Conservation (phyloP, 2,797 vertebrate genomes). For the Menidia menidia region DNA sequence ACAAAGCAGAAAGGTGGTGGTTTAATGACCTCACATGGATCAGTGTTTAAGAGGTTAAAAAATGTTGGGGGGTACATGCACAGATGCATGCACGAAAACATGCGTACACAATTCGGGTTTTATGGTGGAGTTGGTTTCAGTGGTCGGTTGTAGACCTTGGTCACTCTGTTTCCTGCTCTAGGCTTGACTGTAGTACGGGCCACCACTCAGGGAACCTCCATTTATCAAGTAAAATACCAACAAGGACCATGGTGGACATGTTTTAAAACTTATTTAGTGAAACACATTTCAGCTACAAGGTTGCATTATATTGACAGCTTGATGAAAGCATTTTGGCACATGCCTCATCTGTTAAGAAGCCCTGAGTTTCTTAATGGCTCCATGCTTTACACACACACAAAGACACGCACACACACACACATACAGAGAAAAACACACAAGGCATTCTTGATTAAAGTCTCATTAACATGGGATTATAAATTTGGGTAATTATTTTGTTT, state of each 20-base stretch:
- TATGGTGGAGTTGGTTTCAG: constrained; percentile 65
- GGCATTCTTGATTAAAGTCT: constrained; percentile 43
- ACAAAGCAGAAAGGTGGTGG: constrained; percentile 80
- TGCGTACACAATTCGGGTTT: constrained; percentile 53
- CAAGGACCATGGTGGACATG: constrained; percentile 38
- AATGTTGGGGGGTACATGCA: constrained; percentile 58
- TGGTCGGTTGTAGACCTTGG: constrained; percentile 51
- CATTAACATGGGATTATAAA: constrained; percentile 26
- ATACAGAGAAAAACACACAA: constrained; percentile 9
- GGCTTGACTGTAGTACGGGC: constrained; percentile 41
- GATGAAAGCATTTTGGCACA: constrained; percentile 49
- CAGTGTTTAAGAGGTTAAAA: constrained; percentile 75
- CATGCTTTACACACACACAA: constrained; percentile 28
- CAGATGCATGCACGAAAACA: constrained; percentile 20
- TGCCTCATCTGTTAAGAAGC: constrained; percentile 44
- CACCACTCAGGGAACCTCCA: constrained; percentile 37
- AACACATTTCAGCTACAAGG: constrained; percentile 40
- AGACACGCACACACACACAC: constrained; percentile 4
- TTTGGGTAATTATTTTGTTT: constrained; percentile 28
- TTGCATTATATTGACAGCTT: constrained; percentile 34
- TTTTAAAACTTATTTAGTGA: constrained; percentile 37
- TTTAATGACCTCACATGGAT: constrained; percentile 82
- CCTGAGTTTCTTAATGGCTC: constrained; percentile 7
- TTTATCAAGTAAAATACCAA: constrained; percentile 59
- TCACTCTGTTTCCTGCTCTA: constrained; percentile 62